phyloP scores from a whole-genome alignment of 2,113 vertebrate species.

The Hylia prasina region DNA sequence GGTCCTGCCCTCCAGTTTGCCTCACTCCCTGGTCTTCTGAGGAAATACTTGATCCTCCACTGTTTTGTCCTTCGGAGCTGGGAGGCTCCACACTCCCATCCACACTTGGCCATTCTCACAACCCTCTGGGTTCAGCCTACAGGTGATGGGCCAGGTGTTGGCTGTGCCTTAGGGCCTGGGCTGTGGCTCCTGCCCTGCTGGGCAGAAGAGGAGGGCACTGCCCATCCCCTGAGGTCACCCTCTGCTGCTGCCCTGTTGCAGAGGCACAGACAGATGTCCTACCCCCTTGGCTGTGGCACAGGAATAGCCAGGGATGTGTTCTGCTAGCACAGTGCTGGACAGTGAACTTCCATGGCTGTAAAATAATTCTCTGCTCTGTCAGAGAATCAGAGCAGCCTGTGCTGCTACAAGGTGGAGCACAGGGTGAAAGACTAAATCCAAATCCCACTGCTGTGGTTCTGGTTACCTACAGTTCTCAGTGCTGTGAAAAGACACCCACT shows the following conservation, averaged over 20 bases:
- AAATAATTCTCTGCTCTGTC: neutral
- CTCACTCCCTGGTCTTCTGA: fast-evolving
- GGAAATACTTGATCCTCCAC: neutral
- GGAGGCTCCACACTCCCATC: neutral
- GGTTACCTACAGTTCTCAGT: neutral
- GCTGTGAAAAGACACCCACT: neutral
- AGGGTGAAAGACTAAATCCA: neutral
- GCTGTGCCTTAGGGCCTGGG: neutral
- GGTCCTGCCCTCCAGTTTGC: neutral
- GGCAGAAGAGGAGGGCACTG: neutral
- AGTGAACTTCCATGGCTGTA: neutral
- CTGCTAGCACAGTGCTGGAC: neutral
- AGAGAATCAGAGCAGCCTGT: neutral
- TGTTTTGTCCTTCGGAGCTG: neutral
- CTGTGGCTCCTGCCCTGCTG: neutral
- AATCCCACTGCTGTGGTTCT: neutral
- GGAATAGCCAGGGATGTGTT: neutral
- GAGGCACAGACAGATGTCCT: neutral
- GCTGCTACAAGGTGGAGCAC: neutral
- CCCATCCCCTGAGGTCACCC: neutral
- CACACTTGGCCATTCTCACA: neutral
- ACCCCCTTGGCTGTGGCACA: neutral
- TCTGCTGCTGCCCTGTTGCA: neutral
- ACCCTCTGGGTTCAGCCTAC: neutral
- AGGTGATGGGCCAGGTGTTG: neutral